phyloP scores from a whole-genome alignment of 2,888 invertebrate species.

The Agrotis ipsilon region DNA sequence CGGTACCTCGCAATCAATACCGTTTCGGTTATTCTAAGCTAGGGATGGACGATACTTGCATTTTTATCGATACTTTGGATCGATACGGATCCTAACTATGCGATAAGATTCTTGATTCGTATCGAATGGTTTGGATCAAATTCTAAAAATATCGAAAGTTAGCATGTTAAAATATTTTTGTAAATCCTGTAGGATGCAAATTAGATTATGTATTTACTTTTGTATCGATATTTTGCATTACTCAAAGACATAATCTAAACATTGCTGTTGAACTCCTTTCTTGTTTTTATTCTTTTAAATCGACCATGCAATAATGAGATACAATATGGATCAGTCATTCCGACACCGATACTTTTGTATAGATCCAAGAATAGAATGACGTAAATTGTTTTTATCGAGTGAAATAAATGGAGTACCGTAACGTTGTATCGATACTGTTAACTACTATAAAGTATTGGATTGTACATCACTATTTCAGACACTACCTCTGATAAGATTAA shows the following conservation, averaged over 20 bases:
- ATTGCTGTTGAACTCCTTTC: not conserved
- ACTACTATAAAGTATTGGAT: not conserved
- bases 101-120: not conserved
- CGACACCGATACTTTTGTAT: not conserved
- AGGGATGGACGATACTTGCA: not conserved
- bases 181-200: not conserved
- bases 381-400: not conserved
- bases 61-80: not conserved
- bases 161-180: not conserved
- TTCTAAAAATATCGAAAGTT: not conserved
- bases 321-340: not conserved
- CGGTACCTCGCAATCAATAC: slow-evolving; percentile 71
- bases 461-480: slow-evolving; percentile 37
- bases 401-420: too few species aligned
- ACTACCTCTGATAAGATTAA: slow-evolving; percentile 71
- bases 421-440: not conserved
- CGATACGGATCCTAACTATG: not conserved
- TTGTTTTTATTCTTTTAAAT: not conserved
- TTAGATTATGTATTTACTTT: not conserved
- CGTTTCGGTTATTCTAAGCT: slow-evolving; percentile 62
- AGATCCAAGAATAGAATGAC: not conserved
- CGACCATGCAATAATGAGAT: not conserved
- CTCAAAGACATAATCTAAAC: too few species aligned
- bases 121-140: not conserved
- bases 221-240: not conserved